Evolutionary conservation across 2,113 vertebrate species (phyloP).

Genomic region (Vulpes ferrilata): DNA sequence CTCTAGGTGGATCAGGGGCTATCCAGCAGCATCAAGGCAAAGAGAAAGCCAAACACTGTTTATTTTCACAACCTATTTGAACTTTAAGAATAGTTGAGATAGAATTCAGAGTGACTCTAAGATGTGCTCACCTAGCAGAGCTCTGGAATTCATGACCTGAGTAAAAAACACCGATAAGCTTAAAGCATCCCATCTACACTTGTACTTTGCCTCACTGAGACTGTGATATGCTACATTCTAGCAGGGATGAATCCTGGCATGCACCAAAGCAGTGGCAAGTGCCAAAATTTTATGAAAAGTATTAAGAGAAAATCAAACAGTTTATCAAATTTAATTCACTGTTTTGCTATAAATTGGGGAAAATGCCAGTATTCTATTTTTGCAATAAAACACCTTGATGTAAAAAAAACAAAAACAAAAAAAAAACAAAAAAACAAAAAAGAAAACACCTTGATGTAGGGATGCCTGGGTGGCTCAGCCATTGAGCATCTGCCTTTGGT

Average conservation of each 20-base stretch:
- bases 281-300: neutral
- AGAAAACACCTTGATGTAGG: no score
- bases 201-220: neutral
- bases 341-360: neutral
- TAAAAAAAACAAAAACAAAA: neutral
- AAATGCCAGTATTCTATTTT: neutral
- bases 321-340: neutral
- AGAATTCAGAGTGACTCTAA: neutral
- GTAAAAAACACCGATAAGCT: neutral
- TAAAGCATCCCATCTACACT: neutral
- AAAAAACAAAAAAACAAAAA: no score
- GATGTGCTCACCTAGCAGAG: neutral
- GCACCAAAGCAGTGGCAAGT: rapidly evolving
- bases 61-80: neutral
- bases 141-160: neutral
- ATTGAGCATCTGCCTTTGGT: no score
- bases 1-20: neutral
- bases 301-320: neutral
- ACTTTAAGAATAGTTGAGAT: neutral
- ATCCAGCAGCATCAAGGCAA: neutral
- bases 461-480: no score
- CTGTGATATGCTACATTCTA: rapidly evolving
- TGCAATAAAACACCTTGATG: neutral
- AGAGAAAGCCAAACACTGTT: neutral
- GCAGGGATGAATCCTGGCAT: neutral